Conservation (phyloP, 2,888 invertebrate genomes). For the Digitonthophagus gazella region DNA sequence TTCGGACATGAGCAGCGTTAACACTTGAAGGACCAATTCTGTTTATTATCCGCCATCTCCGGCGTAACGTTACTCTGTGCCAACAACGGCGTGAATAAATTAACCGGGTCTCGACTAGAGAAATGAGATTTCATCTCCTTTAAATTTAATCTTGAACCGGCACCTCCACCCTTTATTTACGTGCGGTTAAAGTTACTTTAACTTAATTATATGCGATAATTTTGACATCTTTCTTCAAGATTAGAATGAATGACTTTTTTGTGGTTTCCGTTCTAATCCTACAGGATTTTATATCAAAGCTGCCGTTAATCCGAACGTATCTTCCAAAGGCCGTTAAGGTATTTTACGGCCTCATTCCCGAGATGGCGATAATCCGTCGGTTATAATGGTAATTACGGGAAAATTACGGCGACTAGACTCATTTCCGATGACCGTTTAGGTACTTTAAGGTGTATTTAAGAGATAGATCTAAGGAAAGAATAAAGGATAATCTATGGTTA, state of each 20-base stretch:
- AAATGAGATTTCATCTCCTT: conserved; percentile 15
- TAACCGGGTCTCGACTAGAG: conserved; percentile 6
- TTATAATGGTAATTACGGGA: neutral
- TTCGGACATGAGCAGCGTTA: neutral
- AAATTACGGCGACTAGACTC: neutral
- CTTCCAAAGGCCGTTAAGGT: neutral
- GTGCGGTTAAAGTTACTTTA: conserved; percentile 8
- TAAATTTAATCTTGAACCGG: conserved; percentile 15
- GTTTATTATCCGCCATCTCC: conserved; percentile 5
- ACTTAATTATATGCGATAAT: conserved; percentile 17
- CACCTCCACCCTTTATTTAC: conserved; percentile 12
- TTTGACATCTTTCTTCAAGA: no score
- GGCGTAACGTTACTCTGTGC: neutral
- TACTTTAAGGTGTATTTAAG: neutral
- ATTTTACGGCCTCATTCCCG: neutral
- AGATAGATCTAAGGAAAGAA: neutral
- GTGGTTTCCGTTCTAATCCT: neutral
- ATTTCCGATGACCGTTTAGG: neutral
- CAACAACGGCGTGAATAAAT: conserved; percentile 5
- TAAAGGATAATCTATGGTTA: neutral
- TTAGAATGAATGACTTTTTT: neutral
- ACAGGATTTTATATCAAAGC: neutral
- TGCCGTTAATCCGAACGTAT: neutral
- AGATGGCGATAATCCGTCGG: neutral
- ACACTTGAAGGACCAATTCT: neutral